These are phyloP conservation scores for Scopus umbretta DNA, from an alignment of 2,113 vertebrate species.

Conservation along the genomic window DNA sequence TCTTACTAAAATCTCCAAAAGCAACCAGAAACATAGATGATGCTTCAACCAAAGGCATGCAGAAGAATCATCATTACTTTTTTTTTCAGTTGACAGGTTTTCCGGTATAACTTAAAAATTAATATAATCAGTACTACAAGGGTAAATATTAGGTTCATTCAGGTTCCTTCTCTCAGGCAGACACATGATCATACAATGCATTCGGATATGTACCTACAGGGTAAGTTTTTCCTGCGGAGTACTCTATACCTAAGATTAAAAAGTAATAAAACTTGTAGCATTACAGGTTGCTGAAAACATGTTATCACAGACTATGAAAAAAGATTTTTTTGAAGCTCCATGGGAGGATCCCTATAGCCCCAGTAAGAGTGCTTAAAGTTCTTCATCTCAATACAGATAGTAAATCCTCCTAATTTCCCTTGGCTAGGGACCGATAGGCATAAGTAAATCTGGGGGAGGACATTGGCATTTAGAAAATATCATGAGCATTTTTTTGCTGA, in stretches of 20 bases:
- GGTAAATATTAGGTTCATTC: not conserved
- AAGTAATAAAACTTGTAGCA: not conserved
- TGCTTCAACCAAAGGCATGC: not conserved
- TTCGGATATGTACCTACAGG: not conserved
- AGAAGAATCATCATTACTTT: not conserved
- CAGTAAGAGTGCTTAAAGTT: not conserved
- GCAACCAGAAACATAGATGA: not conserved
- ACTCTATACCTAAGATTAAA: not conserved
- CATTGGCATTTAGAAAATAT: not conserved
- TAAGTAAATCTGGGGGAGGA: not conserved
- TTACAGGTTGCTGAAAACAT: not conserved
- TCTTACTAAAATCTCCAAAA: not conserved
- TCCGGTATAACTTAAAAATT: not conserved
- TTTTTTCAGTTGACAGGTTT: not conserved
- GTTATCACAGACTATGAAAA: not conserved
- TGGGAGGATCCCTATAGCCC: not conserved
- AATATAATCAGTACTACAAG: not conserved
- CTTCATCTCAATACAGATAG: not conserved
- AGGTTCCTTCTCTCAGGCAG: not conserved
- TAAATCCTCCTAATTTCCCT: not conserved
- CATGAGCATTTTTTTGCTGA: not conserved
- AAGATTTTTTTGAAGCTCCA: not conserved
- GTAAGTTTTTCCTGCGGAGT: not conserved
- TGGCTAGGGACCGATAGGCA: not conserved
- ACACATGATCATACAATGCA: not conserved